Percentiles rank a stretch among this genome's conserved stretches.
Evolutionary conservation across 2,113 vertebrate genomes (phyloP).

Genomic region (Coryphaenoides rupestris): DNA sequence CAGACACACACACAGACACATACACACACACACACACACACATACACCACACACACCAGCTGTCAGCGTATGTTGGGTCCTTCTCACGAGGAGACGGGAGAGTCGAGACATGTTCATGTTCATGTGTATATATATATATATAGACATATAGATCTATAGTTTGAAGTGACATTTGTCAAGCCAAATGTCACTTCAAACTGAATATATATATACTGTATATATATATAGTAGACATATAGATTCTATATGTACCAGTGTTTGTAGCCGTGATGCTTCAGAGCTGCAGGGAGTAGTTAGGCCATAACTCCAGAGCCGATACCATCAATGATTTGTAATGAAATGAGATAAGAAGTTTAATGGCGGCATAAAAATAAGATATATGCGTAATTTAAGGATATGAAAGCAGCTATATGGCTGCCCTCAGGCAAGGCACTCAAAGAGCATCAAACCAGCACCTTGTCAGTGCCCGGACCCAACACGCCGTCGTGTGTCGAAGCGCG

Average conservation of each 20-base stretch:
- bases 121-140: no score
- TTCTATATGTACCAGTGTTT: neutral
- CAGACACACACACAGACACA: constrained; percentile 1
- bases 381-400: constrained; percentile 10
- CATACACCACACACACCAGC: no score
- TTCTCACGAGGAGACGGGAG: no score
- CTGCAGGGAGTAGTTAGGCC: neutral
- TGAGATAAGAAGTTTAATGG: constrained; percentile 18
- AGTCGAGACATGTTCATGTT: no score
- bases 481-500: constrained; percentile 31
- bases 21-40: constrained; percentile 1
- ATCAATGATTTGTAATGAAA: constrained; percentile 24
- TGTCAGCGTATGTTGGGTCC: no score
- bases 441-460: neutral
- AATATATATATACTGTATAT: no score
- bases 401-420: neutral
- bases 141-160: no score
- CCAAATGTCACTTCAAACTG: no score
- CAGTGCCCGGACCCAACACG: constrained; percentile 6
- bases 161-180: no score
- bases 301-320: constrained; percentile 6
- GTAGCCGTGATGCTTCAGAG: neutral
- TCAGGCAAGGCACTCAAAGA: constrained; percentile 2
- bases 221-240: no score
- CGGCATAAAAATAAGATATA: constrained; percentile 10